Base-by-base conservation (phyloP, 2,888 invertebrate genomes). In the Yponomeuta cagnagella region DNA sequence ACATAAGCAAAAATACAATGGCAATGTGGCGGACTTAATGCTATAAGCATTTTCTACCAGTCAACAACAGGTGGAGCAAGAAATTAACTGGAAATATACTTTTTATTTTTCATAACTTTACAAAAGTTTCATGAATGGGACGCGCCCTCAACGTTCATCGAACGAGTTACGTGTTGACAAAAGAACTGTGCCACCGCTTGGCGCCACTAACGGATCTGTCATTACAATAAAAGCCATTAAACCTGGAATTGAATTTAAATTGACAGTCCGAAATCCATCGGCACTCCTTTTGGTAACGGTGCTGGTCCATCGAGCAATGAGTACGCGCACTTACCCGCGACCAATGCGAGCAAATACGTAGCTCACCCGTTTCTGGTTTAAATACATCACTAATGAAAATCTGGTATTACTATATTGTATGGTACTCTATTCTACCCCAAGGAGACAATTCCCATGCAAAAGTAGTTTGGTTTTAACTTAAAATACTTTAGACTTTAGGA, bases 241-340 rank as follows among this genome's bases (percentile, higher is more conserved):
- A 58, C 52, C 52, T 58, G 52, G 52, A 58, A 58, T 58, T 58
- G 52, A 58, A 58, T 58, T 58, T 58, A 58, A 58, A 58, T 58
- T 58, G 52, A 58, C 52, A 58, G 52, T 58, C 15, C 52, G 52
- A 58, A 58, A 58, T 58, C 52, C 1, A 58, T 58, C 52, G 15
- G 52, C 15, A 15, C 15, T 9, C 52, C 52, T 58, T 12, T 58
- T 58, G 52, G 52, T 58, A 58, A 15, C 2, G 15, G 52, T 58
- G 52, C 52, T 15, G 52, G 43, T 43, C 1, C 43, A 43, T 43
- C 43, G 43, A 5, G 0, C 43, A 43, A 43, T 43, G 43, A 43
- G 43, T 43, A 1, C 43, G 9, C 8, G 43, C 43, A 43, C 9
- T 43, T 43, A 43, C 6, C 9, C 15, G 52, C 52, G 52, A 58